Evolutionary conservation across 2,797 vertebrate genomes (phyloP).

Genomic region (Gallirallus australis): DNA sequence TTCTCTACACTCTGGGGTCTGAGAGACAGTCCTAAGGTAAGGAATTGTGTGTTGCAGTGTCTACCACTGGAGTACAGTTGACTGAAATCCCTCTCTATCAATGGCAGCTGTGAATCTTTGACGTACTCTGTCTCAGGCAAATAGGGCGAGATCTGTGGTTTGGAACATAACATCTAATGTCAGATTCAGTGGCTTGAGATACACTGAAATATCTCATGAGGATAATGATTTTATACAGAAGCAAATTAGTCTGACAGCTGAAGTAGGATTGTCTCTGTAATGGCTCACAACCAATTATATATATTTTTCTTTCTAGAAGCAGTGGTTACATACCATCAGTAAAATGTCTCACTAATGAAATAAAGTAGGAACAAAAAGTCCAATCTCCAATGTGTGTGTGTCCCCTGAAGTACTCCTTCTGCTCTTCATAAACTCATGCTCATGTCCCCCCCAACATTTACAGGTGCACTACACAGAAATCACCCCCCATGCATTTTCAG

Average conservation of each 20-base stretch:
- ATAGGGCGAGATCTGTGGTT: slow-evolving; percentile 14
- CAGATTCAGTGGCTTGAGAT: slow-evolving; percentile 36
- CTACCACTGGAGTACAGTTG: neutral
- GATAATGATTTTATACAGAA: slow-evolving; percentile 34
- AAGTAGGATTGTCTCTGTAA: neutral
- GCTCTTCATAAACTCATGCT: neutral
- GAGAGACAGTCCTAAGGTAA: neutral
- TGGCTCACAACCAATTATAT: slow-evolving; percentile 34
- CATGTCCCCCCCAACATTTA: neutral
- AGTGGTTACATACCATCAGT: neutral
- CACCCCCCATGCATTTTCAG: neutral
- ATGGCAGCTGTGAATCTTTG: neutral
- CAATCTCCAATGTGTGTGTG: neutral
- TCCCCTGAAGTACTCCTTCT: neutral
- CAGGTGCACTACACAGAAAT: fast-evolving
- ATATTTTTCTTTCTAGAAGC: neutral
- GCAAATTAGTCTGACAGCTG: slow-evolving; percentile 58
- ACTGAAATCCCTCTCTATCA: neutral
- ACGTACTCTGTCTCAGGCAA: neutral
- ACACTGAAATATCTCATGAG: slow-evolving; percentile 22
- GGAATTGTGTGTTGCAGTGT: neutral
- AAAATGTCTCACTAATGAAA: neutral
- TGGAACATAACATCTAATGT: slow-evolving; percentile 23
- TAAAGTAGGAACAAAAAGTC: neutral
- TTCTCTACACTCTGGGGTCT: neutral